Evolutionary conservation across 2,888 invertebrate genomes (phyloP).

Genomic region (Liodrosophila aerea): DNA sequence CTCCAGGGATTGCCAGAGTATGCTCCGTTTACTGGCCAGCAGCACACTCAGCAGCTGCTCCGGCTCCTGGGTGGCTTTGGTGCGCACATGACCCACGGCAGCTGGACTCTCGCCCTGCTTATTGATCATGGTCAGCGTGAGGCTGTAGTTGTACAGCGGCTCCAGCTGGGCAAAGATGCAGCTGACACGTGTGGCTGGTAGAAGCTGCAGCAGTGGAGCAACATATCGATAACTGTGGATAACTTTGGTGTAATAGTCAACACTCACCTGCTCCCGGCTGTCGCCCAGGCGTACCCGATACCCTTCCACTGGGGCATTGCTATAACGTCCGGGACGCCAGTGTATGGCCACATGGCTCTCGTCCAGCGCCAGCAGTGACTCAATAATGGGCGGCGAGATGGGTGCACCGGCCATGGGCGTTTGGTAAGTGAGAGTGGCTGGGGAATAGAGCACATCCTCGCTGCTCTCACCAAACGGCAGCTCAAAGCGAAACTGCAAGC

Average conservation of each 20-base stretch:
- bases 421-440: constrained; percentile 89
- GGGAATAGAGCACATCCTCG: constrained; percentile 88
- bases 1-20: constrained; percentile 66
- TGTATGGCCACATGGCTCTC: constrained; percentile 92
- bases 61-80: constrained; percentile 15
- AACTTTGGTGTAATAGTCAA: too few relatives aligned
- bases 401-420: constrained; percentile 89
- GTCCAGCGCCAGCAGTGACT: constrained; percentile 90
- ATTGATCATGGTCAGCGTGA: constrained; percentile 91
- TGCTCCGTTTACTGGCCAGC: constrained; percentile 41
- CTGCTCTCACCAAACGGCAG: constrained; percentile 88
- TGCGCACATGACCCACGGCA: constrained; percentile 82
- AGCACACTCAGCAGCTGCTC: constrained; percentile 49
- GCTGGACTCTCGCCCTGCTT: constrained; percentile 90
- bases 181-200: constrained; percentile 41
- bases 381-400: constrained; percentile 89
- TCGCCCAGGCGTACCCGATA: constrained; percentile 85
- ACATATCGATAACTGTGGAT: not conserved
- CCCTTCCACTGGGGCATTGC: constrained; percentile 93
- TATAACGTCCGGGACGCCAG: constrained; percentile 93
- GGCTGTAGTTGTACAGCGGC: constrained; percentile 88
- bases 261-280: constrained; percentile 87
- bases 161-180: constrained; percentile 84
- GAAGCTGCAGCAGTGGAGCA: constrained; percentile 27
- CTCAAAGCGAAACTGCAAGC: constrained; percentile 91